A percentile compares a stretch with the other conserved stretches of the same genome.
phyloP scores from a whole-genome alignment of 2,797 vertebrate species.

The Siniperca obscura region DNA sequence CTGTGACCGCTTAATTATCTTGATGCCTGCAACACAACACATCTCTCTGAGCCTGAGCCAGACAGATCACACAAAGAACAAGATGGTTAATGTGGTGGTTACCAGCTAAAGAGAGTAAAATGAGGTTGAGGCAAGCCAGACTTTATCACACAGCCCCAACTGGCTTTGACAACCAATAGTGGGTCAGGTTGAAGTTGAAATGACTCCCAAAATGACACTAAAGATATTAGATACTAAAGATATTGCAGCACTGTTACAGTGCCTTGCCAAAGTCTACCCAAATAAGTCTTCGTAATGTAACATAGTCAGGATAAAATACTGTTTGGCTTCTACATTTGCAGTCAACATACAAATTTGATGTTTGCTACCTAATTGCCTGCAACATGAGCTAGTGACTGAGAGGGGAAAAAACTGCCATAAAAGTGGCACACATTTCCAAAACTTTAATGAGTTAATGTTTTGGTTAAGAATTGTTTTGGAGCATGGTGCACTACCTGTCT shows the following conservation, averaged over 20 bases:
- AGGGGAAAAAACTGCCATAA: conserved; percentile 10
- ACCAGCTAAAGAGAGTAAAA: conserved; percentile 17
- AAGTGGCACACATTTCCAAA: conserved; percentile 29
- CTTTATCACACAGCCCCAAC: not conserved
- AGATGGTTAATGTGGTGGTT: conserved; percentile 12
- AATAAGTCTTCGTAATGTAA: conserved; percentile 43
- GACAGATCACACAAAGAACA: conserved; percentile 20
- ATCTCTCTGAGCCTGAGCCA: conserved; percentile 33
- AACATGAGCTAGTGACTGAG: conserved; percentile 21
- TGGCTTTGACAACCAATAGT: conserved; percentile 22
- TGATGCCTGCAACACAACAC: conserved; percentile 33
- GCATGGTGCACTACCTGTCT: conserved; percentile 19
- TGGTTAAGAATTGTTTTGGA: conserved; percentile 16
- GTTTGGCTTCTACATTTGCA: conserved; percentile 16
- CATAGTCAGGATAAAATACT: conserved; percentile 33
- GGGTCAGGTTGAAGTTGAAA: conserved; percentile 29
- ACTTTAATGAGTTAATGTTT: conserved; percentile 26
- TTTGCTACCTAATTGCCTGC: conserved; percentile 35
- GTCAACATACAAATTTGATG: conserved; percentile 35
- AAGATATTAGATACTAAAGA: conserved; percentile 31
- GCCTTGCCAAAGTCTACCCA: conserved; percentile 41
- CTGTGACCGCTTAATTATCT: conserved; percentile 57
- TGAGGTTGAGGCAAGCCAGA: conserved; percentile 8
- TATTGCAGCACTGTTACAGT: conserved; percentile 17
- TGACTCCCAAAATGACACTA: conserved; percentile 40